Percentiles rank a stretch among this genome's conserved stretches.
Conservation (phyloP, 1,140 invertebrate genomes). For the Teleopsis dalmanni region DNA sequence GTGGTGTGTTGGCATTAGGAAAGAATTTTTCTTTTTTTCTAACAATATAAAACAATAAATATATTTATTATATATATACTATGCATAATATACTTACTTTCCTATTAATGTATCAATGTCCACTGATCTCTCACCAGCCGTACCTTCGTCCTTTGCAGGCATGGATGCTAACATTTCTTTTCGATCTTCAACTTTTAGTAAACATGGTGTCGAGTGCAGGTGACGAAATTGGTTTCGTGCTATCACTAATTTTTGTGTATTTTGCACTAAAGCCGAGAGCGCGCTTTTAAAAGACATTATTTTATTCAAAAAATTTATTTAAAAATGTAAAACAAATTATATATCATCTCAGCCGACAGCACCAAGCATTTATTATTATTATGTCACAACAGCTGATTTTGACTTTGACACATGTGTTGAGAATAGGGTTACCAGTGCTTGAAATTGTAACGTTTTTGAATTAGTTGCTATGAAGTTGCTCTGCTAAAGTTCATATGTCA, state of each 20-base stretch:
- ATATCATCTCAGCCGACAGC: too few relatives aligned
- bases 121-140: conserved; percentile 54
- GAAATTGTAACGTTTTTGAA: too few relatives aligned
- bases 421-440: too few relatives aligned
- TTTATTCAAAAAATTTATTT: too few relatives aligned
- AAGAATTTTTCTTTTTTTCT: conserved; percentile 57
- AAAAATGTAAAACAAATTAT: too few relatives aligned
- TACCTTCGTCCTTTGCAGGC: conserved; percentile 58
- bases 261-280: not conserved
- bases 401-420: too few relatives aligned
- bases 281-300: conserved; percentile 2
- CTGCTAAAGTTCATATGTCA: too few relatives aligned
- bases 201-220: conserved; percentile 40
- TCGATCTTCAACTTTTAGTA: conserved; percentile 50
- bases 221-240: not conserved
- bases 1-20: conserved; percentile 63
- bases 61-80: not conserved
- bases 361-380: too few relatives aligned
- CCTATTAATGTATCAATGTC: conserved; percentile 51
- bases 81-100: conserved; percentile 21
- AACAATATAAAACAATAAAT: not conserved
- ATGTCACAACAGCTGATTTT: too few relatives aligned
- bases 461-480: too few relatives aligned
- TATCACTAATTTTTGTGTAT: not conserved
- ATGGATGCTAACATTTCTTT: conserved; percentile 50